Evolutionary conservation across 2,113 vertebrate species (phyloP).

Genomic region (Heptranchias perlo): DNA sequence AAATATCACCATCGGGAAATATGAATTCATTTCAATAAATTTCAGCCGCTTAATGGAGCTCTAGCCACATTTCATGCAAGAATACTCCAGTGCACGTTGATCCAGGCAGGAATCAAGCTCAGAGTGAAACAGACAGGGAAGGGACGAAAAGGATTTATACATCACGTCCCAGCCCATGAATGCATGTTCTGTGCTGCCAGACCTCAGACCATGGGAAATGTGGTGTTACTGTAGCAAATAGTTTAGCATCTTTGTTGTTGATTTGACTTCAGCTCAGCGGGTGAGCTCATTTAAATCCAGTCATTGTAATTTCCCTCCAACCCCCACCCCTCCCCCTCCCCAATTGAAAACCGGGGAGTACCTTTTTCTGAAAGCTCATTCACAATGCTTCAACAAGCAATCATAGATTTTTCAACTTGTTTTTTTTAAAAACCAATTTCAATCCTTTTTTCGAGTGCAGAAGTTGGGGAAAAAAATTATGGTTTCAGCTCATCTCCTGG

Average conservation of each 20-base stretch:
- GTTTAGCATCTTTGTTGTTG: not conserved
- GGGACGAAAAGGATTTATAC: not conserved
- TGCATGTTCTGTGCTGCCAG: not conserved
- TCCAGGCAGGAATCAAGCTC: not conserved
- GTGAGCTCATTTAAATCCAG: not conserved
- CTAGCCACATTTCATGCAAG: not conserved
- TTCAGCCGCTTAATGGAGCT: not conserved
- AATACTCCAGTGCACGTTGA: not conserved
- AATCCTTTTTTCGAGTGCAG: not conserved
- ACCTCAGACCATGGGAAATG: not conserved
- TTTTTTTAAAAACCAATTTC: not conserved
- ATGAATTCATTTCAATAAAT: not conserved
- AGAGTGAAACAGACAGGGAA: not conserved
- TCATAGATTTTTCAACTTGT: not conserved
- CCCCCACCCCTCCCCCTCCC: not conserved
- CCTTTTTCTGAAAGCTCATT: not conserved
- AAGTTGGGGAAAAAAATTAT: not conserved
- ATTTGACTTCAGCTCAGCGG: not conserved
- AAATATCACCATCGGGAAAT: not conserved
- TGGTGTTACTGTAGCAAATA: not conserved
- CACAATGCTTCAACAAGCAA: not conserved
- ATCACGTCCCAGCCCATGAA: not conserved
- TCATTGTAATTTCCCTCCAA: not conserved
- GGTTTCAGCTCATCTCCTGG: not conserved
- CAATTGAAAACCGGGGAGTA: no score